A percentile compares a stretch with the other conserved stretches of the same genome.
phyloP scores from a whole-genome alignment of 2,113 vertebrate genomes.

The Petaurus breviceps region DNA sequence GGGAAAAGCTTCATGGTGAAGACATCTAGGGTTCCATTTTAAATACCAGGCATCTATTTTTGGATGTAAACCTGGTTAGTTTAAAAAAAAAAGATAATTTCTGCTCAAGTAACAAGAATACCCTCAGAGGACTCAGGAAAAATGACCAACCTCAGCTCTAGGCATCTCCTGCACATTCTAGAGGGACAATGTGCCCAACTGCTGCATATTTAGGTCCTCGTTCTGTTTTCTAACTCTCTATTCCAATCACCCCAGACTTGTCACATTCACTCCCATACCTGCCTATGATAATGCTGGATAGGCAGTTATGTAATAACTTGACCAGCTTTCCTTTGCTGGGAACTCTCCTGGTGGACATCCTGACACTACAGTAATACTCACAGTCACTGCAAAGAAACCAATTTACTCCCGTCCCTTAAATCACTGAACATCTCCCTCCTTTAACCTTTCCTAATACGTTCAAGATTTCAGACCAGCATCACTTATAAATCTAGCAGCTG shows the following conservation, averaged over 20 bases:
- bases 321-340: slow-evolving; percentile 35
- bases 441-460: background rate
- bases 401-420: background rate
- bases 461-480: background rate
- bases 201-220: background rate
- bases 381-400: background rate
- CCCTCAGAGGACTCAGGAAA: background rate
- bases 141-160: background rate
- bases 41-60: background rate
- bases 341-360: background rate
- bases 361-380: background rate
- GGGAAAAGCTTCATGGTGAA: background rate
- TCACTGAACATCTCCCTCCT: rapidly evolving
- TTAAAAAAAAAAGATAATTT: background rate
- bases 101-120: background rate
- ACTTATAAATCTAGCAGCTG: rapidly evolving
- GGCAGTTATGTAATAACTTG: background rate
- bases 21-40: background rate
- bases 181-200: background rate
- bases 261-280: background rate
- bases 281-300: background rate
- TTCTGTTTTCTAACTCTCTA: background rate
- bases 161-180: background rate
- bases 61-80: background rate
- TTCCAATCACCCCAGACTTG: background rate